Base-by-base conservation (phyloP, 2,888 invertebrate species). In the Scaptomyza tumidula region DNA sequence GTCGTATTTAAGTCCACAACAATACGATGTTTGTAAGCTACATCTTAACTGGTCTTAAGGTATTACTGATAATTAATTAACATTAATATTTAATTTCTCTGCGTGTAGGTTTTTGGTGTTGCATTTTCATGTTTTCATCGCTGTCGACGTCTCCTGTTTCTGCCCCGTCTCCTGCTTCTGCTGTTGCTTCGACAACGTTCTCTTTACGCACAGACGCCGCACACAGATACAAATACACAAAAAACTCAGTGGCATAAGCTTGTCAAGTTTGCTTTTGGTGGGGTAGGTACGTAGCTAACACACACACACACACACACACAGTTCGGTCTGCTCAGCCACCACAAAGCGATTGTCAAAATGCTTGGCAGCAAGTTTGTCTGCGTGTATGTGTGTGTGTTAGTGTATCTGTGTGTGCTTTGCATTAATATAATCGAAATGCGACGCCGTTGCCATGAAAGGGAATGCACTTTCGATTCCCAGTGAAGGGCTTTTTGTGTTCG, bases 231-330 rank as follows among this genome's bases (percentile, higher is more conserved):
- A 59, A n/a, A 52, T 27, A 53, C 24, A 48, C 29, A 52, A 46
- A 29, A 29, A 41, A 60, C 29, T 43, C 41, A 16, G 62, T 55
- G 59, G 63, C 60, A 54, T 76, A 88, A 85, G 88, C 85, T 85
- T 71, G 85, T 88, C 85, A 85, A 85, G 85, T 89, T 89, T 86
- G 75, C 75, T 82, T 91, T 88, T 90, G 91, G 91, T 91, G 91
- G 91, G 91, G 91, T 91, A 91, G 91, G 91, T 80, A 91, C 75
- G 64, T 61, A 46, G 56, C 31, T 62, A 68, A 53, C 62, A 60
- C 56, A 49, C 62, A 59, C 52, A 63, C 62, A 59, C 52, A 63
- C 75, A 55, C 54, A 62, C 43, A 67, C 65, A 56, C 43, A 62
- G 19, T 27, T 67, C 44, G 60, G 66, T 66, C 54, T 65, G 71